Evolutionary conservation across 1,140 invertebrate species (phyloP).

Genomic region (Cherax quadricarinatus): DNA sequence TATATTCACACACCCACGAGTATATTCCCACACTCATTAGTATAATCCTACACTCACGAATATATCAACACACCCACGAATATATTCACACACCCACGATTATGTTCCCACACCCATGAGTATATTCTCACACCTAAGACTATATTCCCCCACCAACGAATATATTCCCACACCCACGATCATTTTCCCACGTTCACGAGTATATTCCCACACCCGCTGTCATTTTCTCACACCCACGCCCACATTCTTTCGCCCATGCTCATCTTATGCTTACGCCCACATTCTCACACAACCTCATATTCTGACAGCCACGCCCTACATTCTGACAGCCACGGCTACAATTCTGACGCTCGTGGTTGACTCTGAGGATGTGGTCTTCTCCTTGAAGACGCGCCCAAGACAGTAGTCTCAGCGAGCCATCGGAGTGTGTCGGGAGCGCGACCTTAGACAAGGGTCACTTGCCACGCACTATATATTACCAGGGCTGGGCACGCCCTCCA

Average conservation of each 20-base stretch:
- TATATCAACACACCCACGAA: too few species aligned
- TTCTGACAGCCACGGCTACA: background rate
- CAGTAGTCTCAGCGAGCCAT: background rate
- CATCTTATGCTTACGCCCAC: background rate
- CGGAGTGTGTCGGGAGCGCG: slow-evolving; percentile 10
- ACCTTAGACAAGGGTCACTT: slow-evolving; percentile 36
- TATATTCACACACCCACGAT: too few species aligned
- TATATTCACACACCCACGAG: too few species aligned
- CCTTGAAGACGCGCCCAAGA: background rate
- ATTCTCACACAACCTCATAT: background rate
- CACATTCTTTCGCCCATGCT: background rate
- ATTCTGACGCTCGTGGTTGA: background rate
- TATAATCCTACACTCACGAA: too few species aligned
- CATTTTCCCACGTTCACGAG: too few species aligned
- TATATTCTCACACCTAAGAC: too few species aligned
- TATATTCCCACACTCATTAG: too few species aligned
- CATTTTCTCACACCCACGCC: background rate
- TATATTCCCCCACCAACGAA: too few species aligned
- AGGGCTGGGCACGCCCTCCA: background rate
- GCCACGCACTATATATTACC: slow-evolving; percentile 18
- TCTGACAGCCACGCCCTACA: background rate
- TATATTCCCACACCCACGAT: too few species aligned
- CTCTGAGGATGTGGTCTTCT: background rate
- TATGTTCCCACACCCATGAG: too few species aligned
- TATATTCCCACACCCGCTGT: background rate